Base-by-base conservation (phyloP, 2,888 invertebrate genomes). In the Nasonovia ribisnigri region DNA sequence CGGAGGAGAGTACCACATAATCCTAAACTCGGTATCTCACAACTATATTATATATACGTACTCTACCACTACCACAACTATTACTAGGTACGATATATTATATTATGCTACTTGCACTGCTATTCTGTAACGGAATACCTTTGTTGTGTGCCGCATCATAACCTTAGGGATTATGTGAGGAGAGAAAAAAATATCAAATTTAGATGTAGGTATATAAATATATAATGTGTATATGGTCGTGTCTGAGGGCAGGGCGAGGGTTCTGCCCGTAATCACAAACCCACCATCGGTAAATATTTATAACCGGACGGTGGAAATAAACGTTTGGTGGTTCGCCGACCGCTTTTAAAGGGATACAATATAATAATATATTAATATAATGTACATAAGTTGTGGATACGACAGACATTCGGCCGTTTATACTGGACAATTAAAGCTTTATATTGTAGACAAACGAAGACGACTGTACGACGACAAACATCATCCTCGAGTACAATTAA, bases 101-200 rank as follows among this genome's bases (percentile, higher is more conserved):
- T 60, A 46, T 46, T 46, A 57, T 43, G 42, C 90, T 77, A 36
- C 77, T 77, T 20, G 36, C 36, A 77, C 77, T 36, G 77, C 77
- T 36, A 20, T 46, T 26, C 84, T 46, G 86, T 48, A 86, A 93
- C 60, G 43, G 57, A 57, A 93, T 89, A 93, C 10, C 84, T 54
- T 86, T 93, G 77, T 84, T 77, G 77, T 51, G 90, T 90, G 48
- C 77, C 90, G 90, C 90, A 20, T 36, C 77, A 36, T 77, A 77
- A 77, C 43, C 90, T 90, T 43, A 90, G 57, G 67, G 90, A 90
- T 77, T 77, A 36, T 20, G 36, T 8, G 77, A 36, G 20, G 20
- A 77, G 77, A 77, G 11, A 77, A 77, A 67, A 67, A 77, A 77
- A 77, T n/a, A 77, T 77, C 77, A 77, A 36, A 77, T 77, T 77